These are phyloP conservation scores for Lepidonotus clava DNA, from an alignment of 2,888 invertebrate species.

Conservation along the genomic window DNA sequence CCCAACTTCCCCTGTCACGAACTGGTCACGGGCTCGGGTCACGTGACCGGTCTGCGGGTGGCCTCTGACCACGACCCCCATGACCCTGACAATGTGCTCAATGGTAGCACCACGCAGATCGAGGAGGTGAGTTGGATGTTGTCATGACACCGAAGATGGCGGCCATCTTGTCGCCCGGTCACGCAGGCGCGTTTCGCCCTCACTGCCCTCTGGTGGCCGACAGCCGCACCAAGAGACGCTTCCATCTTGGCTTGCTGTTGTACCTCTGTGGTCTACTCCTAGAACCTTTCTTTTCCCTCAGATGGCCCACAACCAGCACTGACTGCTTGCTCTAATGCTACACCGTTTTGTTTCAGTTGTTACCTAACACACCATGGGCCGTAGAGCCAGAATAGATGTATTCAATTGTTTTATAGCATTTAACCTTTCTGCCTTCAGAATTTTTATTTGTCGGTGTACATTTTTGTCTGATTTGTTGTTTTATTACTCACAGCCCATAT, in stretches of 20 bases:
- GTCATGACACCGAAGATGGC: not conserved
- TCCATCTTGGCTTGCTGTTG: not conserved
- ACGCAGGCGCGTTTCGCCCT: not conserved
- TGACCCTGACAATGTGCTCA: conserved; percentile 28
- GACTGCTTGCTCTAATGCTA: conserved; percentile 1
- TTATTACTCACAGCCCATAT: too few species aligned
- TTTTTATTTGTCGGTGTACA: too few species aligned
- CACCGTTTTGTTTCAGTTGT: not conserved
- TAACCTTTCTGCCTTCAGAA: too few species aligned
- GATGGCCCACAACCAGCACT: conserved; percentile 1
- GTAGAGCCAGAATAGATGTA: too few species aligned
- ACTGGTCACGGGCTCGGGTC: conserved; percentile 26
- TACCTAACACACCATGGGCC: too few species aligned
- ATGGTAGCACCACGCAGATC: conserved; percentile 35
- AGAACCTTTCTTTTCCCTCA: too few species aligned
- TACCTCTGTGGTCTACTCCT: too few species aligned
- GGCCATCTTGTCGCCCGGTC: not conserved
- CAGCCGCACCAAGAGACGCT: not conserved
- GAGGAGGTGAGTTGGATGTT: conserved; percentile 49
- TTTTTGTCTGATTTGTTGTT: too few species aligned
- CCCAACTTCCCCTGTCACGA: conserved; percentile 46
- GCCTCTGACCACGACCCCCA: not conserved
- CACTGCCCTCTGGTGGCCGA: not conserved
- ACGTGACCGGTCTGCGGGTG: conserved; percentile 9
- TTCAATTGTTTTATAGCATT: too few species aligned